phyloP scores from a whole-genome alignment of 2,888 invertebrate species.

The Serripes groenlandicus region DNA sequence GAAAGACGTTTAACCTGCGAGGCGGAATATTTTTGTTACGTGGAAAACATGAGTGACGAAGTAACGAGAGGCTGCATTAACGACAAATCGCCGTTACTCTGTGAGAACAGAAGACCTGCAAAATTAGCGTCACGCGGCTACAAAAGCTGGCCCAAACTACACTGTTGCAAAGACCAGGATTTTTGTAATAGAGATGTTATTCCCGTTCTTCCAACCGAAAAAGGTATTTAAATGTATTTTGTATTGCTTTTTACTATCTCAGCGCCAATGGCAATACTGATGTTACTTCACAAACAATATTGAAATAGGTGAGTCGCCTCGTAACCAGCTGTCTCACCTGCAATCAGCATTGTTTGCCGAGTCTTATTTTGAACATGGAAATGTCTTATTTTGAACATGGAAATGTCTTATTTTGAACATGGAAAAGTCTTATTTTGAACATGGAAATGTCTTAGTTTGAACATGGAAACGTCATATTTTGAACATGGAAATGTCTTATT shows the following conservation, averaged over 20 bases:
- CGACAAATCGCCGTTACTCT: constrained; percentile 85
- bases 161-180: constrained; percentile 84
- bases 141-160: constrained; percentile 84
- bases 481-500: no score
- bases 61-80: constrained; percentile 86
- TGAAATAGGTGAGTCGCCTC: no score
- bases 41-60: constrained; percentile 84
- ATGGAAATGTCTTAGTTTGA: no score
- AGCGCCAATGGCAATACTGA: no score
- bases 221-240: constrained; percentile 65
- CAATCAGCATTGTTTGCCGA: no score
- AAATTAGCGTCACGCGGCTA: constrained; percentile 72
- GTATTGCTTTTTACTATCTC: not conserved
- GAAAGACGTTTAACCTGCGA: constrained; percentile 81
- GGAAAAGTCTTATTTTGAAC: no score
- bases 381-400: no score
- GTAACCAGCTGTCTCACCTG: no score
- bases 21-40: constrained; percentile 86
- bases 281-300: no score
- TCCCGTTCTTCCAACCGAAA: constrained; percentile 75
- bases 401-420: no score
- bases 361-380: no score
- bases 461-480: no score
- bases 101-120: constrained; percentile 86
- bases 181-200: constrained; percentile 84